These are phyloP conservation scores for Tenualosa ilisha DNA, from an alignment of 2,797 vertebrate genomes.

Conservation along the genomic window DNA sequence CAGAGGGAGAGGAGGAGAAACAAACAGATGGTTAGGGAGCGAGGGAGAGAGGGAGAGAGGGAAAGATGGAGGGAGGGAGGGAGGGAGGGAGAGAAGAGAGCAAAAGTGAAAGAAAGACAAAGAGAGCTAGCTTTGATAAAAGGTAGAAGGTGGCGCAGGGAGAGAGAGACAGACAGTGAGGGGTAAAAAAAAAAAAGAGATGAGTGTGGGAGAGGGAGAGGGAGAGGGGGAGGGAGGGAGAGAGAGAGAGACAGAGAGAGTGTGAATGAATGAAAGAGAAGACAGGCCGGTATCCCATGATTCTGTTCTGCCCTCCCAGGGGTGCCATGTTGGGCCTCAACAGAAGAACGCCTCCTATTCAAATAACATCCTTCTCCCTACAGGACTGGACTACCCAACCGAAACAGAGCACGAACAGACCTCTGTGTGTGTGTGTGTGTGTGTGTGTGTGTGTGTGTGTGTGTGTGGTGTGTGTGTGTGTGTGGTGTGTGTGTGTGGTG, in stretches of 20 bases:
- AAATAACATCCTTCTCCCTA: constrained; percentile 36
- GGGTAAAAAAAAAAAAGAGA: too few species aligned
- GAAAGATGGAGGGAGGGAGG: background rate
- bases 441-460: constrained; percentile 1
- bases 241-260: background rate
- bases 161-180: background rate
- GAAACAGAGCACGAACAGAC: constrained; percentile 26
- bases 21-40: background rate
- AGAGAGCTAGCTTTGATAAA: background rate
- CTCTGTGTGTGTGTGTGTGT: background rate
- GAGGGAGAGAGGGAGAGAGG: background rate
- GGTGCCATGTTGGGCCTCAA: constrained; percentile 4
- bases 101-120: background rate
- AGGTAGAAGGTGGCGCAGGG: background rate
- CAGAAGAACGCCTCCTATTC: constrained; percentile 21
- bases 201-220: too few species aligned
- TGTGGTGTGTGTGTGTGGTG: background rate
- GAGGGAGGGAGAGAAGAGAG: background rate
- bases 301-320: constrained; percentile 22
- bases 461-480: background rate
- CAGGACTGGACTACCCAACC: constrained; percentile 26
- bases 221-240: background rate
- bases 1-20: background rate
- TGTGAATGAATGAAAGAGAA: background rate
- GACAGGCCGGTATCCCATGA: constrained; percentile 13